Conservation (phyloP, 53 echinoderm and acorn worm species). For the Apostichopus leukothele region DNA sequence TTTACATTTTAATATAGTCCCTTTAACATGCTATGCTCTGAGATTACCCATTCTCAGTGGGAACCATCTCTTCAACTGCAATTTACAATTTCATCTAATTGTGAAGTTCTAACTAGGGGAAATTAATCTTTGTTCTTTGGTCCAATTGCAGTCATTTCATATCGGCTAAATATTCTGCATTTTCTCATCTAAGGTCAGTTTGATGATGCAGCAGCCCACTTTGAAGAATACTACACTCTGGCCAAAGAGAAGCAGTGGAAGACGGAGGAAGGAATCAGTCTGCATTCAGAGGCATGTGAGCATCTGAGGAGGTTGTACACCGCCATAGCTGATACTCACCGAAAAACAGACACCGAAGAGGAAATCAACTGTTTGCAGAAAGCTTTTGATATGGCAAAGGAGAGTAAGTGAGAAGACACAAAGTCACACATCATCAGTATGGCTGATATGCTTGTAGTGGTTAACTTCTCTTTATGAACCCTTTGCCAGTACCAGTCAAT, state of each 20-base stretch:
- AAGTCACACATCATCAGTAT: not conserved
- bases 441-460: not conserved
- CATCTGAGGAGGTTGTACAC: conserved; percentile 96
- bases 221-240: conserved; percentile 88
- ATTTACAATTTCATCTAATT: too few species aligned
- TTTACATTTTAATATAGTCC: too few species aligned
- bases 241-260: conserved; percentile 74
- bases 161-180: too few species aligned
- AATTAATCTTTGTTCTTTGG: too few species aligned
- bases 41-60: too few species aligned
- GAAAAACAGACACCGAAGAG: conserved; percentile 60
- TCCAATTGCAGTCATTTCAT: too few species aligned
- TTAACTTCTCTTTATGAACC: too few species aligned
- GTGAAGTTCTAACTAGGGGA: too few species aligned
- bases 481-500: too few species aligned
- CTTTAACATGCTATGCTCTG: too few species aligned
- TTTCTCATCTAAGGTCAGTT: conserved; percentile 65
- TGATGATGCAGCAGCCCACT: conserved; percentile 74
- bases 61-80: too few species aligned
- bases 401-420: conserved; percentile 63
- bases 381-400: conserved; percentile 98
- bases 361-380: conserved; percentile 87
- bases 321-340: conserved; percentile 76
- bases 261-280: conserved; percentile 66
- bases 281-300: conserved; percentile 88